A percentile compares a stretch with the other conserved stretches of the same genome.
Evolutionary conservation across 2,797 vertebrate genomes (phyloP).

Genomic region (Mycteria americana): DNA sequence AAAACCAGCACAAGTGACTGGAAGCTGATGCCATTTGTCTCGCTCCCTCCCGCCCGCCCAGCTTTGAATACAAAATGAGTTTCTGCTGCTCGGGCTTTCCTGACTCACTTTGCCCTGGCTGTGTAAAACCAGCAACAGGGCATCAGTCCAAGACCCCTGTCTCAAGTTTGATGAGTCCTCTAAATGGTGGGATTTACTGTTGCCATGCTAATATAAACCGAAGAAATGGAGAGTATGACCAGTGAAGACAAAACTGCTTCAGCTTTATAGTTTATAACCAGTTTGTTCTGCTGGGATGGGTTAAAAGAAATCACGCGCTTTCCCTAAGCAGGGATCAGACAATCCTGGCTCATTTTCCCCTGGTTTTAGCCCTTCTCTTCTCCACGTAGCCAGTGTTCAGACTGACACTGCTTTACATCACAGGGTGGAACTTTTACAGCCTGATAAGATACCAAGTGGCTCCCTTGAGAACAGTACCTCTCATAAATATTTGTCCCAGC

Average conservation of each 20-base stretch:
- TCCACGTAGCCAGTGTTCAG: background rate
- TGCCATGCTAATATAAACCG: background rate
- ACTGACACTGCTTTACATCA: background rate
- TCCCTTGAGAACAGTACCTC: background rate
- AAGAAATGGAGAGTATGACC: background rate
- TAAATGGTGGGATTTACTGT: background rate
- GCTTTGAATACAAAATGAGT: background rate
- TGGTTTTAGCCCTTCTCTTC: background rate
- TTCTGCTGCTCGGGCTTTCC: background rate
- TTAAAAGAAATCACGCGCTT: background rate
- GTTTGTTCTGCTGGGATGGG: background rate
- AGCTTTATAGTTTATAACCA: background rate
- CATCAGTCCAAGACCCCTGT: background rate
- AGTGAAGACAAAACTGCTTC: background rate
- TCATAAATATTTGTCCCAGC: background rate
- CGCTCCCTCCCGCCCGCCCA: rapidly evolving
- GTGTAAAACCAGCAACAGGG: background rate
- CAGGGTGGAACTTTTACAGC: background rate
- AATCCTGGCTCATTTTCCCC: background rate
- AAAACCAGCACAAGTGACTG: background rate
- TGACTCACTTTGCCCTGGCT: background rate
- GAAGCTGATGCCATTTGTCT: background rate
- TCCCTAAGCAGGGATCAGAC: background rate
- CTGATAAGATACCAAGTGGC: background rate
- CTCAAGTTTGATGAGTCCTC: background rate